Base-by-base conservation (phyloP, 2,888 invertebrate species). In the Bembecia ichneumoniformis region DNA sequence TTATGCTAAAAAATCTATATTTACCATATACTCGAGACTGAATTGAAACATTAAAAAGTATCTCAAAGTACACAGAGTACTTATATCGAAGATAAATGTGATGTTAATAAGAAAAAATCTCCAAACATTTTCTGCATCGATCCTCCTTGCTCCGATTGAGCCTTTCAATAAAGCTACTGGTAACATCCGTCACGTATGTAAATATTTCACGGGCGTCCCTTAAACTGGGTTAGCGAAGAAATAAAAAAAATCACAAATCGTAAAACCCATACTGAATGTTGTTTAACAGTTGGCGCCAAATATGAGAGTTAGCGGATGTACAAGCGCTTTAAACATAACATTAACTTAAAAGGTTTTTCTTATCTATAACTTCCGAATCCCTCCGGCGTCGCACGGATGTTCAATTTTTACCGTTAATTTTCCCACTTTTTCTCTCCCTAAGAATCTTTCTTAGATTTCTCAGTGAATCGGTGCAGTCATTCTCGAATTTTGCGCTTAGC, bases 201-300 rank as follows among this genome's bases (percentile, higher is more conserved):
- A 48, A 48, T 48, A 43, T 48, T 43, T 34, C 43, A 48, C 34
- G 28, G 43, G 14, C 7, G 13, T 16, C 45, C 49, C 43, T 43
- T 46, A 46, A 51, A 35, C 28, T 40, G 34, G 48, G 20, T 46
- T 48, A 40, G 43, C 43, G 34, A 47, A 36, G 46, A 40, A 40
- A 13, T 13, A 52, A 47, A 46, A 50, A 49, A 50, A 48, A 49
- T 49, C 50, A 44, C 48, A 50, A 52, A 49, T 49, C 52, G 52
- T 50, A 50, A 50, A 50, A 45, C 48, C 14, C 50, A 44, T 46
- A 34, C 48, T 50, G 46, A 50, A 52, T 44, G 50, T 48, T 43
- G 47, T 44, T 47, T 43, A 14, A 10, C 14, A 28, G 3, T 34
- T n/a, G 43, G 43, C 13, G 28, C n/a, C 2, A 40, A 14, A 13